Percentiles rank a stretch among this genome's conserved stretches.
These are phyloP conservation scores for Noctua pronuba DNA, from an alignment of 2,888 invertebrate genomes.

Conservation along the genomic window DNA sequence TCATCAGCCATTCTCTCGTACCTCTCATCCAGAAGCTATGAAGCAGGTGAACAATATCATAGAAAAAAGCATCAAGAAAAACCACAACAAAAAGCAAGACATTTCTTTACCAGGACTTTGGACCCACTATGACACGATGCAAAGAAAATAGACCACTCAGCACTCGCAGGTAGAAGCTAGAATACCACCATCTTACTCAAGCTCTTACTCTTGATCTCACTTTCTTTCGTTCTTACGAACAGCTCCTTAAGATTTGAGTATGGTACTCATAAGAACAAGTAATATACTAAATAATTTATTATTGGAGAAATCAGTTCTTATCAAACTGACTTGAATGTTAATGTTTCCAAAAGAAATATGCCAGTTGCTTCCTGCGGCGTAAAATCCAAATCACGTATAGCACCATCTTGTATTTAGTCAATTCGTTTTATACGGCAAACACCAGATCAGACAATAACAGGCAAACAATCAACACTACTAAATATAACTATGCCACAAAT, in stretches of 20 bases:
- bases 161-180: neutral
- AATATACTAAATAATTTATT: slow-evolving; percentile 8
- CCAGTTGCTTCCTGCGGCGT: neutral
- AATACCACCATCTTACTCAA: neutral
- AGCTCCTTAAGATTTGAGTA: too few relatives aligned
- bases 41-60: neutral
- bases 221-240: neutral
- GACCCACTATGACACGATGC: neutral
- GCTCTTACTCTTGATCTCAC: slow-evolving; percentile 8
- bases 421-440: neutral
- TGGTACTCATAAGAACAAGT: too few relatives aligned
- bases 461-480: neutral
- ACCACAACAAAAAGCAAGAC: neutral
- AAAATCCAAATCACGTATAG: neutral
- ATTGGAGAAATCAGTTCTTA: slow-evolving; percentile 5
- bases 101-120: neutral
- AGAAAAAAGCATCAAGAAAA: neutral
- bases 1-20: neutral
- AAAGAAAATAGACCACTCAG: neutral
- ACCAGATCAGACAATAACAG: neutral
- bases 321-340: too few relatives aligned
- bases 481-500: neutral
- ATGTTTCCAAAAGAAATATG: neutral
- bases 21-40: neutral
- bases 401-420: neutral